A percentile compares a stretch with the other conserved stretches of the same genome.
Conservation (phyloP, 2,797 vertebrate genomes). For the Adrianichthys oophorus region DNA sequence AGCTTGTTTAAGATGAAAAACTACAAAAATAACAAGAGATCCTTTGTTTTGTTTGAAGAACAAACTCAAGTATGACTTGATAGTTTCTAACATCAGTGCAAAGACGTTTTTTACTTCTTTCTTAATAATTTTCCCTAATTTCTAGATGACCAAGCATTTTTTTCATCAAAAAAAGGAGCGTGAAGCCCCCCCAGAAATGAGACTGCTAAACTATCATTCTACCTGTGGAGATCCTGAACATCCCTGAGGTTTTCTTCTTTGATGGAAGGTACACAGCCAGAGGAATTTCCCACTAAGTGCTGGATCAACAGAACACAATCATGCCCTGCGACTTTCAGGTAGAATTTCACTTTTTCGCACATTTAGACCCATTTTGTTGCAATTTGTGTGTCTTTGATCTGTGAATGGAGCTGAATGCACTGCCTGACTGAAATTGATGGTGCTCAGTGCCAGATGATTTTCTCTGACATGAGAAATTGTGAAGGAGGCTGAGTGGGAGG, state of each 20-base stretch:
- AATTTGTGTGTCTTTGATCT: slow-evolving; percentile 30
- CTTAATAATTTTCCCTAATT: too few species aligned
- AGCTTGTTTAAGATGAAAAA: too few species aligned
- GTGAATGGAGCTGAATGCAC: slow-evolving; percentile 32
- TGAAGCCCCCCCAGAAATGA: slow-evolving; percentile 3
- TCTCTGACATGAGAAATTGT: slow-evolving; percentile 28
- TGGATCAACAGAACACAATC: slow-evolving; percentile 10
- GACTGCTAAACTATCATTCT: not conserved
- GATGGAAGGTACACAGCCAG: slow-evolving; percentile 7
- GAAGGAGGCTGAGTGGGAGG: slow-evolving; percentile 32
- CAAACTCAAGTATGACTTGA: too few species aligned
- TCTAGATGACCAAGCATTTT: not conserved
- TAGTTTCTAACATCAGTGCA: too few species aligned
- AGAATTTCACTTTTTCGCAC: slow-evolving; percentile 17
- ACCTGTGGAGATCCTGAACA: slow-evolving; percentile 1
- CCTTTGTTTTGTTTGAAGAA: too few species aligned
- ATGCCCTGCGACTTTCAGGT: slow-evolving; percentile 20
- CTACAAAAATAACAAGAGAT: too few species aligned
- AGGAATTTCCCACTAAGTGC: slow-evolving; percentile 15
- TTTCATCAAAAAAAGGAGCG: slow-evolving; percentile 2
- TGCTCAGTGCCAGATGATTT: slow-evolving; percentile 32
- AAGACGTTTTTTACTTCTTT: too few species aligned
- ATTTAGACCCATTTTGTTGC: slow-evolving; percentile 26
- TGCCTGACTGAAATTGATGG: slow-evolving; percentile 19
- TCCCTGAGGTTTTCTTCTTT: slow-evolving; percentile 4